Evolutionary conservation across 2,888 invertebrate species (phyloP).

Genomic region (Papilio protenor): DNA sequence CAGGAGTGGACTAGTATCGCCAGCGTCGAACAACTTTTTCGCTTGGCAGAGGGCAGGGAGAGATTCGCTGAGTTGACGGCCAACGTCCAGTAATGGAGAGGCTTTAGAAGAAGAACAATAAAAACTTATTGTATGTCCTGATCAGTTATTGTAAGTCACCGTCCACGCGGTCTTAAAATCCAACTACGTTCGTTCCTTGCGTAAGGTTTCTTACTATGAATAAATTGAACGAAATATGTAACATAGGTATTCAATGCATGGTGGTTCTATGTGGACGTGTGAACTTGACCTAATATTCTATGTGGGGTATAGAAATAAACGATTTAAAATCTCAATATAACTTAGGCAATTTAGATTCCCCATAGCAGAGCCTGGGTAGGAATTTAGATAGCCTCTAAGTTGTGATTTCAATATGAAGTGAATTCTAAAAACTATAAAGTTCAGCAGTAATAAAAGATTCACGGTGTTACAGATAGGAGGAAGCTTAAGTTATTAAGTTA

Average conservation of each 20-base stretch:
- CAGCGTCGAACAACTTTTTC: no score
- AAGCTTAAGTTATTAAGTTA: no score
- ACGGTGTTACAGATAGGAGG: no score
- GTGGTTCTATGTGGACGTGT: constrained; percentile 46
- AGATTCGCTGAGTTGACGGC: no score
- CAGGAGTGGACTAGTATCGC: no score
- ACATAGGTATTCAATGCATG: constrained; percentile 48
- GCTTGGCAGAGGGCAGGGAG: no score
- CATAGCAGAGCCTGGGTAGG: neutral
- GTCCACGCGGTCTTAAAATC: constrained; percentile 50
- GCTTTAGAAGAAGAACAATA: no score
- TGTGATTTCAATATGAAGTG: neutral
- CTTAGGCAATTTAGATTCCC: neutral
- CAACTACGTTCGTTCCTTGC: constrained; percentile 49
- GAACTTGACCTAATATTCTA: constrained; percentile 56
- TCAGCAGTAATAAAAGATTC: no score
- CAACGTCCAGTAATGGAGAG: no score
- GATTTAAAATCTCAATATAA: constrained; percentile 21
- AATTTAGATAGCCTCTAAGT: neutral
- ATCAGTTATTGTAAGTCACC: constrained; percentile 40
- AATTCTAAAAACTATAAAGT: neutral
- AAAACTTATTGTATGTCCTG: neutral
- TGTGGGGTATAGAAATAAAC: constrained; percentile 21
- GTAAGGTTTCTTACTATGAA: constrained; percentile 55
- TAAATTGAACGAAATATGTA: constrained; percentile 50